Base-by-base conservation (phyloP, 2,113 vertebrate genomes). In the Ptilonorhynchus violaceus region DNA sequence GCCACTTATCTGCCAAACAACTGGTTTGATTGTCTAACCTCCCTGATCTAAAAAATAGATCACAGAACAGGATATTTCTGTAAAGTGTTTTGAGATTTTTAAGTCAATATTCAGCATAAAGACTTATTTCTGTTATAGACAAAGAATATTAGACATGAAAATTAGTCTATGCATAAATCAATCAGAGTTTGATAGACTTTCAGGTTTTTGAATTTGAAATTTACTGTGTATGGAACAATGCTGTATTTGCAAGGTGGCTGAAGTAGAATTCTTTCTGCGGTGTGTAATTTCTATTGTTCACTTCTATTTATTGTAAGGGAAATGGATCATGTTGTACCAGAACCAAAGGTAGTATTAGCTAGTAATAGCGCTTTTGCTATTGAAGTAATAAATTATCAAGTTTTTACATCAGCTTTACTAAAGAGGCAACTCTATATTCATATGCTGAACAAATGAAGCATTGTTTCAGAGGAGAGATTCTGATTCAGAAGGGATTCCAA, bases 321-420 rank as follows among this genome's bases (percentile, higher is more conserved):
- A 93, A 94, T 77, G 75, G 64, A 87, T 78, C 14, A 0, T 56
- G 63, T 68, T 75, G 44, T 92, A 93, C 83, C 75, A 85, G 44
- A 35, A 75, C 75, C 75, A 85, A 92, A 96, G 75, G 79, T 80
- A 62, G 68, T 81, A 84, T 93, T 94, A 92, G 47, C 50, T 90
- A 47, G 39, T 88, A 93, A 79, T n/a, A n/a, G 47, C 2, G 15
- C 28, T 60, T 93, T 91, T 64, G 16, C 56, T 85, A 91, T 78
- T 86, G 79, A 95, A 88, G 93, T 75, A 94, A 94, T 96, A 94
- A 92, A 97, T 96, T 96, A 89, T 74, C 67, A 82, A 19, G 47
- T 63, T 72, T 70, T 82, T 74, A 63, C 75, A 72, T 83, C 52
- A 89, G 15, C 88, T 94, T 92, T 89, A 84, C 42, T 73, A 94